Evolutionary conservation across 2,888 invertebrate genomes (phyloP).

Genomic region (Phortica magna): DNA sequence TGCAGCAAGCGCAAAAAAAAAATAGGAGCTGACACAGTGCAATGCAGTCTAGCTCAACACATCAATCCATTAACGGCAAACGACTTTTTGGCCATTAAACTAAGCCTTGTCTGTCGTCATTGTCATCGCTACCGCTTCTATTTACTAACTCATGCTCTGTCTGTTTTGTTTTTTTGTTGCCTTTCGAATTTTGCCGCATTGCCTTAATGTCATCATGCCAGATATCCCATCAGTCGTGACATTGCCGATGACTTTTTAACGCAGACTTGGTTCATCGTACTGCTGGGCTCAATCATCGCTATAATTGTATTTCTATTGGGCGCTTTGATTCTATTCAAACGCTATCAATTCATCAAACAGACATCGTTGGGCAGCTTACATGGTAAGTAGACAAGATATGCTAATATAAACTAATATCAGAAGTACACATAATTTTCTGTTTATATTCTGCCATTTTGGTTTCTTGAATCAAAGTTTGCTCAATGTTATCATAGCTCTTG

Average conservation of each 20-base stretch:
- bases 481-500: background rate
- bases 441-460: no score
- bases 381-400: constrained; percentile 71
- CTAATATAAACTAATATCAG: background rate
- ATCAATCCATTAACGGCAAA: constrained; percentile 72
- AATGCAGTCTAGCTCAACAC: constrained; percentile 42
- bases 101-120: constrained; percentile 32
- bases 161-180: constrained; percentile 29
- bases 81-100: constrained; percentile 60
- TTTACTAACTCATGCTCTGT: constrained; percentile 34
- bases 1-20: constrained; percentile 9
- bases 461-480: no score
- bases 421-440: background rate
- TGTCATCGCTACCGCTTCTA: constrained; percentile 19
- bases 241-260: constrained; percentile 86
- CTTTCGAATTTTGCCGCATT: background rate
- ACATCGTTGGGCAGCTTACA: constrained; percentile 82
- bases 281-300: constrained; percentile 90
- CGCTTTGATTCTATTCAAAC: constrained; percentile 87
- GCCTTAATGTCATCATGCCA: constrained; percentile 66
- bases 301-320: constrained; percentile 90
- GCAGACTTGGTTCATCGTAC: constrained; percentile 93
- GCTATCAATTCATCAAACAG: constrained; percentile 86
- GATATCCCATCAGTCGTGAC: constrained; percentile 79
- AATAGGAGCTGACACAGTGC: background rate